Percentiles rank a stretch among this genome's conserved stretches.
phyloP scores from a whole-genome alignment of 1,140 invertebrate genomes.

The Prorops nasuta region DNA sequence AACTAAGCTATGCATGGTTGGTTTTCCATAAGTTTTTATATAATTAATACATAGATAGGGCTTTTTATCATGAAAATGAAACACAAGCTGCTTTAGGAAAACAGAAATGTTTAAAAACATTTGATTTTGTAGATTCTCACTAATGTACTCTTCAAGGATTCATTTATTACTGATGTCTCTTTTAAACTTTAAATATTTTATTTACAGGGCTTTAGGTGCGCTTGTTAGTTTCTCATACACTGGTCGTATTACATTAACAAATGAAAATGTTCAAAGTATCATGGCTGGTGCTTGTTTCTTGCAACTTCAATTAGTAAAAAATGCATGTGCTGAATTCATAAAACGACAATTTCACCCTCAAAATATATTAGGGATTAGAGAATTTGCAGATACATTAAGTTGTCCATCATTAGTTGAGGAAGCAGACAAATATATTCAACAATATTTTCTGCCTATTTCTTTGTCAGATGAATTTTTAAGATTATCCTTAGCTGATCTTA shows the following conservation, averaged over 20 bases:
- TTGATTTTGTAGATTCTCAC: no score
- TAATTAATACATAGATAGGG: no score
- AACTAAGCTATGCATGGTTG: no score
- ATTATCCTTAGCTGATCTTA: slow-evolving; percentile 65
- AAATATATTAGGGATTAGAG: slow-evolving; percentile 81
- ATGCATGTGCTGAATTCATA: slow-evolving; percentile 82
- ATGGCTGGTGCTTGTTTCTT: slow-evolving; percentile 88
- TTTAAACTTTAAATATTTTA: neutral
- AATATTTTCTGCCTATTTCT: slow-evolving; percentile 79
- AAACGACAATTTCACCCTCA: slow-evolving; percentile 76
- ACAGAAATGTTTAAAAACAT: no score
- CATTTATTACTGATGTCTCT: no score
- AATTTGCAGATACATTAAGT: slow-evolving; percentile 81
- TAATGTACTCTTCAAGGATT: no score
- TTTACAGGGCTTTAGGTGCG: slow-evolving; percentile 74
- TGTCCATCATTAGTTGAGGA: slow-evolving; percentile 71
- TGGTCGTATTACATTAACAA: slow-evolving; percentile 75
- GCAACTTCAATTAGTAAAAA: slow-evolving; percentile 76
- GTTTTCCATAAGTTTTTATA: no score
- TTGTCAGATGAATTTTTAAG: slow-evolving; percentile 76
- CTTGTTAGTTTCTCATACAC: slow-evolving; percentile 88
- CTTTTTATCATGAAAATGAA: no score
- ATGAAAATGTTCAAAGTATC: slow-evolving; percentile 80
- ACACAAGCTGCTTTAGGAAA: no score
- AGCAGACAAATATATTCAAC: slow-evolving; percentile 80